A percentile compares a stretch with the other conserved stretches of the same genome.
phyloP scores from a whole-genome alignment of 2,888 invertebrate genomes.

The Melinopterus prodromus region DNA sequence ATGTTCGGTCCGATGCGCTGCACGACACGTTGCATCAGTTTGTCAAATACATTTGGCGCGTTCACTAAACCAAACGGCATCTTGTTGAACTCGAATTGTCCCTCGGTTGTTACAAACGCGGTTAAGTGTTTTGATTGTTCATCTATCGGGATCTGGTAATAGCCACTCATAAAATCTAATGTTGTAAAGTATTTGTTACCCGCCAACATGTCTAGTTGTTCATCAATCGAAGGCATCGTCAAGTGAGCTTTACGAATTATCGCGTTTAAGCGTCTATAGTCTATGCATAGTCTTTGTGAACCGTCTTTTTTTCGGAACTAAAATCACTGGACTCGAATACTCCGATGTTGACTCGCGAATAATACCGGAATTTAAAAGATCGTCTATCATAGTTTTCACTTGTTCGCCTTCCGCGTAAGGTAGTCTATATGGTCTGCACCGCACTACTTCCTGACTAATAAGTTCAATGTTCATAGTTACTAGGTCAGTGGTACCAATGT shows the following conservation, averaged over 20 bases:
- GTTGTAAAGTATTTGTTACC: slow-evolving; percentile 44
- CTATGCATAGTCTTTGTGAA: slow-evolving; percentile 39
- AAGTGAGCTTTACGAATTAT: slow-evolving; percentile 45
- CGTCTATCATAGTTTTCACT: no score
- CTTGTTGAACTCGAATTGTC: slow-evolving; percentile 46
- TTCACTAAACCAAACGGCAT: slow-evolving; percentile 51
- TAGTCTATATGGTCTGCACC: no score
- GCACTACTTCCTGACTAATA: no score
- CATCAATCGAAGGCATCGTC: slow-evolving; percentile 47
- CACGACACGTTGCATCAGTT: slow-evolving; percentile 38
- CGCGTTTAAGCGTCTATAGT: slow-evolving; percentile 47
- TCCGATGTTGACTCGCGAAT: slow-evolving; percentile 40
- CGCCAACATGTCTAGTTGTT: slow-evolving; percentile 43
- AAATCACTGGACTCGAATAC: slow-evolving; percentile 43
- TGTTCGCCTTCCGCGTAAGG: no score
- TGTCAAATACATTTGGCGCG: slow-evolving; percentile 48
- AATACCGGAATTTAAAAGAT: slow-evolving; percentile 32
- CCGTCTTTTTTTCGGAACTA: slow-evolving; percentile 39
- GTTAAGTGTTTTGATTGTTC: slow-evolving; percentile 11
- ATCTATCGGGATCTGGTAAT: slow-evolving; percentile 42
- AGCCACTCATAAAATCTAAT: slow-evolving; percentile 46
- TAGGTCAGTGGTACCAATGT: no score
- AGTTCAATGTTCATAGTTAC: no score
- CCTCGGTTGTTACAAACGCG: slow-evolving; percentile 41
- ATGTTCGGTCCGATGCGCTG: not conserved